A percentile compares a stretch with the other conserved stretches of the same genome.
Evolutionary conservation across 92 coral and sea anemone species (phyloP).

Genomic region (Epizoanthus stellaris): DNA sequence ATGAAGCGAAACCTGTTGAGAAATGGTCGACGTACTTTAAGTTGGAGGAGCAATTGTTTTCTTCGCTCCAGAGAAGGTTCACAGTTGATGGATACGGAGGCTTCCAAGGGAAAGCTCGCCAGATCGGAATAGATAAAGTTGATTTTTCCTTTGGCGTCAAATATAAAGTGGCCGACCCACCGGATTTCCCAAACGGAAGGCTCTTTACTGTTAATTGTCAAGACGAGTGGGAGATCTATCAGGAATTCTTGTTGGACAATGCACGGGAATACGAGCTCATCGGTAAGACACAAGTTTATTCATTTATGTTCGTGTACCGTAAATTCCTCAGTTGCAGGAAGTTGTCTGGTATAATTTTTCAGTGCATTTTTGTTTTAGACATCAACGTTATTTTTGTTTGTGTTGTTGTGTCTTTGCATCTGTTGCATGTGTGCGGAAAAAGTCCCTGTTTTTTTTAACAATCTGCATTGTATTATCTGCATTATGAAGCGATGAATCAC

Average conservation of each 20-base stretch:
- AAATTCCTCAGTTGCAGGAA: too few relatives aligned
- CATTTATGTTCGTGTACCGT: background rate
- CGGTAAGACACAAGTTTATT: slow-evolving; percentile 5
- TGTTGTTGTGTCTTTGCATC: too few relatives aligned
- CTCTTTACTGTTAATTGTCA: slow-evolving; percentile 21
- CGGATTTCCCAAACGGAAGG: slow-evolving; percentile 12
- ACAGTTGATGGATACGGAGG: slow-evolving; percentile 24
- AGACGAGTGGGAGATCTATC: slow-evolving; percentile 38
- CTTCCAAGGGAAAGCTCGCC: slow-evolving; percentile 26
- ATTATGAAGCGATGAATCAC: too few relatives aligned
- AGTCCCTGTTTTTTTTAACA: background rate
- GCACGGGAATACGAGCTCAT: slow-evolving; percentile 35
- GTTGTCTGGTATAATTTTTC: too few relatives aligned
- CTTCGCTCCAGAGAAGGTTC: slow-evolving; percentile 22
- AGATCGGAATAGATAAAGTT: slow-evolving; percentile 3
- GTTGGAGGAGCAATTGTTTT: background rate
- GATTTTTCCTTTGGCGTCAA: too few relatives aligned
- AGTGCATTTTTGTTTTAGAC: too few relatives aligned
- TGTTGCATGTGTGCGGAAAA: background rate
- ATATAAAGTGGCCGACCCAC: too few relatives aligned
- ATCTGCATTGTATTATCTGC: background rate
- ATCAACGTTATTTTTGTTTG: too few relatives aligned
- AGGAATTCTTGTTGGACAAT: slow-evolving; percentile 32
- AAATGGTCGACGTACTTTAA: slow-evolving; percentile 30
- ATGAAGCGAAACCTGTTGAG: slow-evolving; percentile 31